Base-by-base conservation (phyloP, 2,888 invertebrate genomes). In the Odontomyia ornata region DNA sequence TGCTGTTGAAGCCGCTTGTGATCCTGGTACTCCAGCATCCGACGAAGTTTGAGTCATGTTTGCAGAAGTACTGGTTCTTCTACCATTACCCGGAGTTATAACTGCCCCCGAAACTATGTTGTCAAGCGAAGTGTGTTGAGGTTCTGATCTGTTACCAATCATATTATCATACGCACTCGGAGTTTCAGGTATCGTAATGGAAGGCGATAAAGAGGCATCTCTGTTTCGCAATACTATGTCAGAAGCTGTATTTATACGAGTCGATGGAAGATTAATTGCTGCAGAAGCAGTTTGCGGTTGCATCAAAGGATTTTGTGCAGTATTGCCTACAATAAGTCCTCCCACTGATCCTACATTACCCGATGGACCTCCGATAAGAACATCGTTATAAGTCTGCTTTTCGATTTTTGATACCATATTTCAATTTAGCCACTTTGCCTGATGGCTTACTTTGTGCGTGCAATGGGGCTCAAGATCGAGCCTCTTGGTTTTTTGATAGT, bases 321-420 rank as follows among this genome's bases (percentile, higher is more conserved):
- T 28, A 64, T 47, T 46, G 27, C 25, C 47, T 5, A 36, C n/a
- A 1, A 7, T 15, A 23, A 30, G 43, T 30, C 67, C 46, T 0
- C 0, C 23, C 2, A 23, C 43, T 46, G 43, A 15, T 13, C 64
- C 64, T 28, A 18, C 18, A 18, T 57, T 23, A 11, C 27, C 27
- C 7, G 72, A 18, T n/a, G 64, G 7, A 1, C 18, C 60, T 5
- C 23, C 60, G 27, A 27, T 73, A 15, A 73, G 30, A 4, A 60
- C 60, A 60, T 73, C 73, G n/a, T 27, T 25, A 21, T 52, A 72
- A 11, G 56, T 57, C 18, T 72, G 72, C 30, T 72, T 72, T 28
- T 72, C 72, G 25, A 73, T 60, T 73, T 73, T 73, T 13, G 73
- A 73, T 9, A 73, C 73, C 73, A 73, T 73, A 30, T 69, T 69